phyloP scores from a whole-genome alignment of 2,888 invertebrate species.

The Melinopterus prodromus region DNA sequence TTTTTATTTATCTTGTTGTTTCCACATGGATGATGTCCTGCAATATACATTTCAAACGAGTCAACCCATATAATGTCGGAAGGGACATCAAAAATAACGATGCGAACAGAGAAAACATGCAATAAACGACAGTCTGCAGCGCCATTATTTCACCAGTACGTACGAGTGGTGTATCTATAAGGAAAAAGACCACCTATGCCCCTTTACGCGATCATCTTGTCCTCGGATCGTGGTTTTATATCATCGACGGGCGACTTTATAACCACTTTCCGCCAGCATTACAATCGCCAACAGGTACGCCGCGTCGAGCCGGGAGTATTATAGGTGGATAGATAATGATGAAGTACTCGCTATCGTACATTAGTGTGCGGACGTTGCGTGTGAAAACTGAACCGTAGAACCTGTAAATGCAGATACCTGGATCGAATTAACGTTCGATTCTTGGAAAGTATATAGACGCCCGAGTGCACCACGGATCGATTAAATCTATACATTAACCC shows the following conservation, averaged over 20 bases:
- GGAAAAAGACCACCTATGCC: conserved; percentile 4
- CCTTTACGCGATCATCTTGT: background rate
- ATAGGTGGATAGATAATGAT: background rate
- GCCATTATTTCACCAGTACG: background rate
- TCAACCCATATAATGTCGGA: background rate
- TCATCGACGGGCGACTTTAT: conserved; percentile 4
- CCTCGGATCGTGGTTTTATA: conserved; percentile 4
- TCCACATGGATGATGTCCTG: background rate
- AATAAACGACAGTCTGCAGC: background rate
- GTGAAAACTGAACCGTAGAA: conserved; percentile 4
- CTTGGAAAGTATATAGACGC: background rate
- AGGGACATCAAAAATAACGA: background rate
- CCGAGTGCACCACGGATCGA: background rate
- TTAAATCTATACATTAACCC: conserved; percentile 4
- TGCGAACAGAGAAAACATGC: background rate
- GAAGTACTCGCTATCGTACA: conserved; percentile 4
- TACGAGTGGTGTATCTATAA: background rate
- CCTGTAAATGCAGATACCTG: background rate
- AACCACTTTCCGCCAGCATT: background rate
- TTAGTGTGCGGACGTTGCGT: conserved; percentile 4
- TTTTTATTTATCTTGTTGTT: background rate
- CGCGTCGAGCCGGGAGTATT: background rate
- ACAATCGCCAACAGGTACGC: background rate
- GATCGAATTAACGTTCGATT: background rate
- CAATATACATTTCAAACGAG: background rate